A percentile compares a stretch with the other conserved stretches of the same genome.
phyloP scores from a whole-genome alignment of 1,140 invertebrate genomes.

The Gonatopus flavifemur region DNA sequence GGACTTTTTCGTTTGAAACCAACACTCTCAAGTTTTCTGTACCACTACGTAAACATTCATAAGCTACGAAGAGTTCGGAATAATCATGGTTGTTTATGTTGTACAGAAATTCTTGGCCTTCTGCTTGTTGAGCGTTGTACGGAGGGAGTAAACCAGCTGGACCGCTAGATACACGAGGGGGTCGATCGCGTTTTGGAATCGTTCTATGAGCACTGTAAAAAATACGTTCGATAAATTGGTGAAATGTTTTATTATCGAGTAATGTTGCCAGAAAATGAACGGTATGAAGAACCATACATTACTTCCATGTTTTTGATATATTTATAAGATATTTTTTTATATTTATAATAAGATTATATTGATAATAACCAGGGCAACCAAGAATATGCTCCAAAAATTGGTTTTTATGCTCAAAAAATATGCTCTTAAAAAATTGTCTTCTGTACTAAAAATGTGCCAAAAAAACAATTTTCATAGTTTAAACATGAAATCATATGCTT shows the following conservation, averaged over 20 bases:
- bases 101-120: slow-evolving; percentile 83
- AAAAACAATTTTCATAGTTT: not conserved
- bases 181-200: slow-evolving; percentile 69
- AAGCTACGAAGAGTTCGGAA: slow-evolving; percentile 80
- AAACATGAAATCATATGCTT: not conserved
- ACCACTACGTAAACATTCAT: slow-evolving; percentile 74
- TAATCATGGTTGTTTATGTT: slow-evolving; percentile 77
- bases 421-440: too few species aligned
- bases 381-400: too few species aligned
- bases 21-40: slow-evolving; percentile 80
- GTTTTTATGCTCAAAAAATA: too few species aligned
- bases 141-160: slow-evolving; percentile 80
- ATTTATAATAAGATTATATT: not conserved
- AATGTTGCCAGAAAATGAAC: not conserved
- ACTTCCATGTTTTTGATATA: too few species aligned
- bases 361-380: too few species aligned
- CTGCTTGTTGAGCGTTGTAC: slow-evolving; percentile 75
- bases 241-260: not conserved
- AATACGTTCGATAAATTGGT: not conserved
- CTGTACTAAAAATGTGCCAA: not conserved
- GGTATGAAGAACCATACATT: too few species aligned
- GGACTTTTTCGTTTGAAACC: slow-evolving; percentile 54
- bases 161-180: slow-evolving; percentile 78
- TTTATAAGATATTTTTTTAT: too few species aligned
- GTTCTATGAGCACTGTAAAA: slow-evolving; percentile 63